Percentiles rank a stretch among this genome's conserved stretches.
phyloP scores from a whole-genome alignment of 2,797 vertebrate species.

The Lerista edwardsae region DNA sequence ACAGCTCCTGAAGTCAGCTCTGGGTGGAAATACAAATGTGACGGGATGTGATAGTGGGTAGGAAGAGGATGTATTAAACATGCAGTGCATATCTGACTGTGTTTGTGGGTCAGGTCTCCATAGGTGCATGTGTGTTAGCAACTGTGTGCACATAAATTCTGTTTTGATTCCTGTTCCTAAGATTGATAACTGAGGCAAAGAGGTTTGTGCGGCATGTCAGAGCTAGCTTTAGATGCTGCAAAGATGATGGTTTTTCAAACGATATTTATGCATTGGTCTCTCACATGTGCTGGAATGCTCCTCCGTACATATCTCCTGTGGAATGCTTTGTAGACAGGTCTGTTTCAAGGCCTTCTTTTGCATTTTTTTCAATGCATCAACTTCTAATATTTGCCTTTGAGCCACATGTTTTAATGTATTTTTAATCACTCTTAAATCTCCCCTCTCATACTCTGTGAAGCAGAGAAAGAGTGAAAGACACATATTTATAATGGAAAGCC shows the following conservation, averaged over 20 bases:
- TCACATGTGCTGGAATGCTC: constrained; percentile 13
- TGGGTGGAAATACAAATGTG: too few relatives aligned
- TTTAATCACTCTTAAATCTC: constrained; percentile 12
- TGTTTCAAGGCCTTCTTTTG: constrained; percentile 44
- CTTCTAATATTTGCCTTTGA: constrained; percentile 24
- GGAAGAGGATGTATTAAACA: too few relatives aligned
- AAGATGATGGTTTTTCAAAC: constrained; percentile 42
- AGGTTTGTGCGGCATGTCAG: constrained; percentile 9
- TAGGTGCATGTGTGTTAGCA: too few relatives aligned
- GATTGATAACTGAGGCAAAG: constrained; percentile 3
- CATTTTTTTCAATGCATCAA: constrained; percentile 17
- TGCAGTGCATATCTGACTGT: too few relatives aligned
- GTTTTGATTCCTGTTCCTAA: constrained; percentile 19
- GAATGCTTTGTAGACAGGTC: constrained; percentile 39
- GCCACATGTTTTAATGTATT: constrained; percentile 17
- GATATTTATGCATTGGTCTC: neutral
- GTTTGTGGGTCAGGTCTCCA: too few relatives aligned
- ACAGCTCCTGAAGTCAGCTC: too few relatives aligned
- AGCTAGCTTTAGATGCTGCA: constrained; percentile 46
- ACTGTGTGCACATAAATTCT: neutral
- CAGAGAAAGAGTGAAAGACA: neutral
- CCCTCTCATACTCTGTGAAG: neutral
- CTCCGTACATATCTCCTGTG: constrained; percentile 35
- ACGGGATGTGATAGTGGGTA: too few relatives aligned
- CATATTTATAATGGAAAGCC: neutral